phyloP scores from a whole-genome alignment of 2,888 invertebrate species.

The Gastrophysa polygoni region DNA sequence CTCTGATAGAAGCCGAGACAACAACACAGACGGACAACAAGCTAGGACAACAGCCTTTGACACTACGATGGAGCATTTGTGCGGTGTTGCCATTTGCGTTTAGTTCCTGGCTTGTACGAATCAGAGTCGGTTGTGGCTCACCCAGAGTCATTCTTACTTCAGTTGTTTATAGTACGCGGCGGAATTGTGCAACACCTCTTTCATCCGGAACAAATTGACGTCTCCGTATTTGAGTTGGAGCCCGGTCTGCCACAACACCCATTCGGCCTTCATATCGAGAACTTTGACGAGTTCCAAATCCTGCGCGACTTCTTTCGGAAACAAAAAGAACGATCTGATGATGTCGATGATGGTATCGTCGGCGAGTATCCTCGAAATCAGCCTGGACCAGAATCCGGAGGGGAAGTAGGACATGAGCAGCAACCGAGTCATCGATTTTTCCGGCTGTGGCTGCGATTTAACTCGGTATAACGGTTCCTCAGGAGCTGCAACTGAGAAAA shows the following conservation, averaged over 20 bases:
- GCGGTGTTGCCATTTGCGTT: too few relatives aligned
- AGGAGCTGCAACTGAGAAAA: constrained; percentile 40
- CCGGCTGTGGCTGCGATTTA: constrained; percentile 61
- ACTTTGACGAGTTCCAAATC: constrained; percentile 67
- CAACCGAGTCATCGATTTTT: constrained; percentile 72
- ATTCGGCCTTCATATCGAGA: constrained; percentile 77
- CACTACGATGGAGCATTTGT: too few relatives aligned
- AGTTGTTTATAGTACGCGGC: constrained; percentile 56
- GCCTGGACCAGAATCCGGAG: constrained; percentile 95
- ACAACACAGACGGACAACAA: background rate
- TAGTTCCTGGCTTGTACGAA: too few relatives aligned
- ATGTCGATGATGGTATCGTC: constrained; percentile 85
- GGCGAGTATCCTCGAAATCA: constrained; percentile 89
- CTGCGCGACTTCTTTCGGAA: constrained; percentile 72
- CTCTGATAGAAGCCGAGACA: too few relatives aligned
- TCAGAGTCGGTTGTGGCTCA: too few relatives aligned
- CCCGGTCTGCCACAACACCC: constrained; percentile 95
- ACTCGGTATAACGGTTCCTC: constrained; percentile 49
- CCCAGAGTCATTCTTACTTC: background rate
- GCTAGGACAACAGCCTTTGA: too few relatives aligned
- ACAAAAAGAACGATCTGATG: constrained; percentile 73
- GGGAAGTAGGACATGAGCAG: constrained; percentile 97
- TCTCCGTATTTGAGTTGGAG: constrained; percentile 84
- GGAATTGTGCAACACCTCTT: constrained; percentile 72
- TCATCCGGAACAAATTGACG: constrained; percentile 79